Evolutionary conservation across 1,140 invertebrate genomes (phyloP).

Genomic region (Heliconius melpomene): DNA sequence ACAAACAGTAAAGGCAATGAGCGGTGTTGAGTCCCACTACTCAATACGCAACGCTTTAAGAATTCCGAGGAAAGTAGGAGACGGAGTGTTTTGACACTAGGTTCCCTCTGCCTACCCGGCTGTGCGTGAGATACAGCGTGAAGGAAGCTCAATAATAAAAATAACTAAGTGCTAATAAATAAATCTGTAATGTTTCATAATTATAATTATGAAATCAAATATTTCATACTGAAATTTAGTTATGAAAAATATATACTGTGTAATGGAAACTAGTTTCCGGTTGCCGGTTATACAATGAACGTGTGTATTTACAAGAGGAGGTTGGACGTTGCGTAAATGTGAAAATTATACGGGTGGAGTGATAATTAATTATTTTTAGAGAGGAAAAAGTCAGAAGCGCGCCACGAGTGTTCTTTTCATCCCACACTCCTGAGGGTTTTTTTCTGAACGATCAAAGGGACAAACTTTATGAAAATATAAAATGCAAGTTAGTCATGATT

Average conservation of each 20-base stretch:
- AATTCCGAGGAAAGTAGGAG: too few species aligned
- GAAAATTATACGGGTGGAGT: slow-evolving; percentile 28
- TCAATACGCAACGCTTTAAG: too few species aligned
- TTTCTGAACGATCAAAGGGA: slow-evolving; percentile 10
- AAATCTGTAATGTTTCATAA: too few species aligned
- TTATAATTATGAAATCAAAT: too few species aligned
- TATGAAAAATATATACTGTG: background rate
- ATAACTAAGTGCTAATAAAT: too few species aligned
- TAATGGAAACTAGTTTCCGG: slow-evolving; percentile 5
- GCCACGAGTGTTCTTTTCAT: slow-evolving; percentile 13
- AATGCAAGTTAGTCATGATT: slow-evolving; percentile 1
- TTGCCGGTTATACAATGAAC: background rate
- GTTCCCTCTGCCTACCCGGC: too few species aligned
- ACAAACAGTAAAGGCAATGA: too few species aligned
- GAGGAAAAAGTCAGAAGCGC: slow-evolving; percentile 28
- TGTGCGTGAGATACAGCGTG: too few species aligned
- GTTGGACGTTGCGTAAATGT: slow-evolving; percentile 28
- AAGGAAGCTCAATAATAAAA: too few species aligned
- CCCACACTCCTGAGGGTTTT: slow-evolving; percentile 1
- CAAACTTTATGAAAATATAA: slow-evolving; percentile 9
- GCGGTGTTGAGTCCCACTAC: too few species aligned
- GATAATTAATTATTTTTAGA: slow-evolving; percentile 37
- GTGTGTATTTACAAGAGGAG: slow-evolving; percentile 2
- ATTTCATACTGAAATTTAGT: too few species aligned
- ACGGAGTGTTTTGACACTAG: too few species aligned